phyloP scores from a whole-genome alignment of 1,140 invertebrate species.

The Streblospio benedicti region DNA sequence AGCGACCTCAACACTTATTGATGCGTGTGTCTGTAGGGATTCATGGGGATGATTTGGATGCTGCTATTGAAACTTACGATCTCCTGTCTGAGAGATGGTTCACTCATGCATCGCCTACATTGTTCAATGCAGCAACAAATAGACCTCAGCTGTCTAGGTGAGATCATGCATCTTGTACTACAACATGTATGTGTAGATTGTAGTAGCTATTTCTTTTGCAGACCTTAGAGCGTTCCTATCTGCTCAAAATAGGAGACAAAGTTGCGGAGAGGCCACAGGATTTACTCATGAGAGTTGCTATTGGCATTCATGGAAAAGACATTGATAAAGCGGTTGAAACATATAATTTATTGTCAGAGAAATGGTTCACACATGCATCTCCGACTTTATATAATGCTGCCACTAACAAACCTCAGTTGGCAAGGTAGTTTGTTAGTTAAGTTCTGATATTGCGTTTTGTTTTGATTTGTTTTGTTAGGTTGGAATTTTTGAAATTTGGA shows the following conservation, averaged over 20 bases:
- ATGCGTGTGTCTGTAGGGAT: slow-evolving; percentile 97
- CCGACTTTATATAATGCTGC: slow-evolving; percentile 94
- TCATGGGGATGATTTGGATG: slow-evolving; percentile 85
- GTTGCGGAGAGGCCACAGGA: slow-evolving; percentile 70
- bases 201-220: too few species aligned
- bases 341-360: slow-evolving; percentile 89
- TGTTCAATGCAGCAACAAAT: slow-evolving; percentile 89
- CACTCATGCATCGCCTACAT: slow-evolving; percentile 93
- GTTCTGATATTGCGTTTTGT: too few species aligned
- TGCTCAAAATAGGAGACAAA: slow-evolving; percentile 85
- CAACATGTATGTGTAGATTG: too few species aligned
- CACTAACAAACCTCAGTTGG: slow-evolving; percentile 82
- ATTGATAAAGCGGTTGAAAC: slow-evolving; percentile 82
- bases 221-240: slow-evolving; percentile 89
- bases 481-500: too few species aligned
- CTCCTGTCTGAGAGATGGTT: slow-evolving; percentile 91
- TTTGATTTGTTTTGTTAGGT: too few species aligned
- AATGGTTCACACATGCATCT: slow-evolving; percentile 95
- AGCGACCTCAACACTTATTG: slow-evolving; percentile 90
- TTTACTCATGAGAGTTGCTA: slow-evolving; percentile 94
- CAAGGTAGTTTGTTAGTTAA: too few species aligned
- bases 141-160: slow-evolving; percentile 88
- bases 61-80: slow-evolving; percentile 94
- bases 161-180: too few species aligned
- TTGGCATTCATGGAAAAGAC: slow-evolving; percentile 91